Base-by-base conservation (phyloP, 2,888 invertebrate species). In the Dasypogon diadema region DNA sequence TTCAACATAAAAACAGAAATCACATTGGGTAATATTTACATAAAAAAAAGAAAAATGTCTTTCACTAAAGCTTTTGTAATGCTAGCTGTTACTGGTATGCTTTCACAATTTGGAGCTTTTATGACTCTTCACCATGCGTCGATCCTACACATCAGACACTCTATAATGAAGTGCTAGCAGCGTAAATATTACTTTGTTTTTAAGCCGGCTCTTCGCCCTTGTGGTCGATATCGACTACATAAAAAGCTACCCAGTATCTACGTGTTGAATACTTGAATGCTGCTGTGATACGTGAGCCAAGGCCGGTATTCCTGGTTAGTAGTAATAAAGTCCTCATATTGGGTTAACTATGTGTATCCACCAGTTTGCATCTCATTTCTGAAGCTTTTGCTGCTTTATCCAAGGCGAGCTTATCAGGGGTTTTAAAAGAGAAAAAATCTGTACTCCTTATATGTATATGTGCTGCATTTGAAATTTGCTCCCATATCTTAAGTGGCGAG, bases 71-170 rank as follows among this genome's bases (percentile, higher is more conserved):
- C n/a, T 56, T 26, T 8, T 26, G n/a, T 12, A 65, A 48, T 14
- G 22, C n/a, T n/a, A n/a, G n/a, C n/a, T n/a, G n/a, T n/a, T n/a
- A n/a, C n/a, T n/a, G n/a, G 48, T 21, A 21, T 22, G 48, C 65
- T 65, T 65, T 65, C 65, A 65, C 65, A 65, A 65, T 14, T 46
- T 46, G 65, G n/a, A 42, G 46, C 18, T 65, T 65, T 65, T 46
- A 42, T 48, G 46, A 22, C 24, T 46, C 46, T 65, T 48, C 46
- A 65, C 65, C 14, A 5, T 21, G 46, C 65, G 10, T 46, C 46
- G 24, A 21, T 26, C 24, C 22, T 46, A 65, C 46, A 65, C 65
- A 12, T 26, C 21, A 26, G 42, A 65, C 65, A 65, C 46, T n/a
- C 46, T 37, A 22, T 37, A 24, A 46, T 46, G 8, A 46, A 65